Conservation (phyloP, 2,113 vertebrate genomes). For the Zingel zingel region DNA sequence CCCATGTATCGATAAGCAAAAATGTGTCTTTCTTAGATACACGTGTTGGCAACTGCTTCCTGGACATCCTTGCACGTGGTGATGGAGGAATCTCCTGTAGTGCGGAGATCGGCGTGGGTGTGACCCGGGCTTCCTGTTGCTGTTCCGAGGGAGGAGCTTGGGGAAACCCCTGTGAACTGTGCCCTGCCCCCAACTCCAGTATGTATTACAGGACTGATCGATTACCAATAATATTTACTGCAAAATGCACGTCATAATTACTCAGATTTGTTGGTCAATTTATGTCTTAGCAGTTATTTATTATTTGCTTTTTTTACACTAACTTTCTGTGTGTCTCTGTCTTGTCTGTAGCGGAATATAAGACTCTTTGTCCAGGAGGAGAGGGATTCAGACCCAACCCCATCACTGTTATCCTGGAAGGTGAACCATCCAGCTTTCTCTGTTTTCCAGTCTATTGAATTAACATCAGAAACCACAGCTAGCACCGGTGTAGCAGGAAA, state of each 20-base stretch:
- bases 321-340: slow-evolving; percentile 17
- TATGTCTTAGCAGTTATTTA: not conserved
- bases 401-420: slow-evolving; percentile 94
- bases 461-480: not conserved
- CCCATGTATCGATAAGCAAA: not conserved
- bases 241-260: not conserved
- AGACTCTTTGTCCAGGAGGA: slow-evolving; percentile 94
- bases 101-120: slow-evolving; percentile 90
- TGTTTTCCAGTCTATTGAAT: not conserved
- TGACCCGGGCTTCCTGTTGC: slow-evolving; percentile 93
- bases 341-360: slow-evolving; percentile 89
- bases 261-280: not conserved
- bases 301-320: not conserved
- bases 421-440: slow-evolving; percentile 73
- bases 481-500: not conserved
- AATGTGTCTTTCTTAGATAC: slow-evolving; percentile 83
- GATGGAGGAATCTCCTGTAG: slow-evolving; percentile 93
- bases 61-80: slow-evolving; percentile 89
- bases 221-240: not conserved
- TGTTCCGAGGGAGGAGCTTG: slow-evolving; percentile 92
- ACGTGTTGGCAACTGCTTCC: slow-evolving; percentile 92
- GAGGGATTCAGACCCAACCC: slow-evolving; percentile 95
- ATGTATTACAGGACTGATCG: slow-evolving; percentile 60
- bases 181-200: slow-evolving; percentile 91
- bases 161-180: slow-evolving; percentile 95